Percentiles rank a stretch among this genome's conserved stretches.
Evolutionary conservation across 2,888 invertebrate species (phyloP).

Genomic region (Pollenia amentaria): DNA sequence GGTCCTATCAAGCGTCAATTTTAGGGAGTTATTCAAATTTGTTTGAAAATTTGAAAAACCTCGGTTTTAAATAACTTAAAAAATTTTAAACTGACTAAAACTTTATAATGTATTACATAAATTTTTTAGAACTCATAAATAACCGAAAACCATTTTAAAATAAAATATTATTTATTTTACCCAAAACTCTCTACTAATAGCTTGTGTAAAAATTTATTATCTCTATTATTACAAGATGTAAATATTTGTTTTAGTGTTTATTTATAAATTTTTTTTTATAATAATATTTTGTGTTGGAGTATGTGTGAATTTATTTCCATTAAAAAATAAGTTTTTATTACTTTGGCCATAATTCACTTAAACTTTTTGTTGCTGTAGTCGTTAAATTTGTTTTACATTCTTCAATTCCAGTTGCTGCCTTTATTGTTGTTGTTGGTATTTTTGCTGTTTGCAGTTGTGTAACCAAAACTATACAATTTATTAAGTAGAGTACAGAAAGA

Average conservation of each 20-base stretch:
- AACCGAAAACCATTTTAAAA: not conserved
- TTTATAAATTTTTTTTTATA: not conserved
- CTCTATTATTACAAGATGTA: conserved; percentile 17
- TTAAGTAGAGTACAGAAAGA: conserved; percentile 11
- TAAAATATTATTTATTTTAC: not conserved
- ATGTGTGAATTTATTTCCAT: conserved; percentile 9
- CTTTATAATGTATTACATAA: too few relatives aligned
- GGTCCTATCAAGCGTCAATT: too few relatives aligned
- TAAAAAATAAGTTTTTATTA: conserved; percentile 32
- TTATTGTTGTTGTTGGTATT: conserved; percentile 1
- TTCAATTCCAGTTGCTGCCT: not conserved
- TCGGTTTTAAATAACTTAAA: too few relatives aligned
- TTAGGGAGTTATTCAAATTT: too few relatives aligned
- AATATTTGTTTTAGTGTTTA: not conserved
- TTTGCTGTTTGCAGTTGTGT: not conserved
- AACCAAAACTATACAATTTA: conserved; percentile 50
- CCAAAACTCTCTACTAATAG: conserved; percentile 3
- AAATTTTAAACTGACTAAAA: too few relatives aligned
- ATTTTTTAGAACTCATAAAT: too few relatives aligned
- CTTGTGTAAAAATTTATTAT: conserved; percentile 34
- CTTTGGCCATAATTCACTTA: conserved; percentile 38
- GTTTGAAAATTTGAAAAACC: too few relatives aligned
- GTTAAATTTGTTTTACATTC: conserved; percentile 14
- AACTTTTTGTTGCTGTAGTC: not conserved
- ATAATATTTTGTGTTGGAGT: not conserved